Base-by-base conservation (phyloP, 2,888 invertebrate species). In the Oeneis ivallda region DNA sequence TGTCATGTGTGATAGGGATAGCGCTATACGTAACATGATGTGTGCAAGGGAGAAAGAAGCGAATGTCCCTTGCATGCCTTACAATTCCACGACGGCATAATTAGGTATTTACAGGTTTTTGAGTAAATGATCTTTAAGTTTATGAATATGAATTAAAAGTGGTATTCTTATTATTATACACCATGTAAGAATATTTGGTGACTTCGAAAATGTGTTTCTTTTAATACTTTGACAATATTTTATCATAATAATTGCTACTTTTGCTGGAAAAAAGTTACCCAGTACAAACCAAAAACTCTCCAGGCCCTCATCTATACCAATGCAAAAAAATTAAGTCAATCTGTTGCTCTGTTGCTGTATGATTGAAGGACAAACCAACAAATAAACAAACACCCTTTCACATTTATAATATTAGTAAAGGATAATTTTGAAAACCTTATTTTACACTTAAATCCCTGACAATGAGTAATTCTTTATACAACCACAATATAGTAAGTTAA, bases 51-150 rank as follows among this genome's bases (percentile, higher is more conserved):
- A 80, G 84, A 82, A 15, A 61, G 60, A 61, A 34, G 60, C 66
- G 62, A 58, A 72, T 76, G 76, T 75, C 74, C 79, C 81, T 73
- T 84, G 82, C 84, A 86, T 2, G 19, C 11, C 17, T 39, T 85
- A 83, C 83, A 75, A 72, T 87, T 90, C 90, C 91, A 91, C 90
- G 89, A 86, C 74, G 79, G 86, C 91, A 89, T 64, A 47, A 45
- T 47, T 19, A n/a, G n/a, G n/a, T n/a, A 41, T 47, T 47, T 58
- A 34, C 34, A 60, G 47, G 43, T 43, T 47, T 47, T 45, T 49
- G 11, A 39, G 41, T 17, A 15, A 13, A 53, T 15, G 8, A 37
- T 56, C 41, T 15, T 41, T 2, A 19, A 15, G 34, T 17, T 53
- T 15, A 56, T 41, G 41, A 56, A 56, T 15, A 56, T 41, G 41